Conservation (phyloP, 2,797 vertebrate genomes). For the Scomberomorus guttatus region DNA sequence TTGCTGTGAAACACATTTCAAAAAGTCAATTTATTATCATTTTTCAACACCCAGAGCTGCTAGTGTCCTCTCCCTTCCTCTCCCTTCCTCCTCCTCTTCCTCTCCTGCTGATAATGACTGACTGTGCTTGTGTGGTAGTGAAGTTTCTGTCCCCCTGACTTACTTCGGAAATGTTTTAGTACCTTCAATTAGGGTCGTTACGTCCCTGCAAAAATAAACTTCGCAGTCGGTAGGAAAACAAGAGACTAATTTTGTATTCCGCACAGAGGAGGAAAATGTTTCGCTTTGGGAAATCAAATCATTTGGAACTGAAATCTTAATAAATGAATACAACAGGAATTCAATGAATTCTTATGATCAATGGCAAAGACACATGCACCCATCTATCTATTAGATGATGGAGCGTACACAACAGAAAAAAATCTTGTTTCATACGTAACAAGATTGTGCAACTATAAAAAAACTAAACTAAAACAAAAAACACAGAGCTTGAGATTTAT, state of each 20-base stretch:
- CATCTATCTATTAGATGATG: background rate
- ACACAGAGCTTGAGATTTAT: background rate
- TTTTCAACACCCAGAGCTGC: background rate
- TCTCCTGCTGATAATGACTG: conserved; percentile 32
- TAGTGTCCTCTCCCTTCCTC: background rate
- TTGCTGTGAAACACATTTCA: background rate
- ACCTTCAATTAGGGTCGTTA: conserved; percentile 77
- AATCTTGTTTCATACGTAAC: background rate
- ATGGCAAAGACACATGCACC: background rate
- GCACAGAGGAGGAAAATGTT: conserved; percentile 20
- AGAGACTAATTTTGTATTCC: conserved; percentile 57
- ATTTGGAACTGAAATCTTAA: conserved; percentile 33
- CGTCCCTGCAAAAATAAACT: conserved; percentile 77
- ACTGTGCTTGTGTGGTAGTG: conserved; percentile 36
- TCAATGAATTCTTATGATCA: background rate
- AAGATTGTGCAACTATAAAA: background rate
- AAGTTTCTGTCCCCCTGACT: conserved; percentile 60
- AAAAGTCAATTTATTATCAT: background rate
- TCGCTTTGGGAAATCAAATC: conserved; percentile 43
- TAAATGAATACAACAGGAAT: conserved; percentile 18
- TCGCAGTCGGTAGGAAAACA: conserved; percentile 64
- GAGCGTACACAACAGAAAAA: too few species aligned
- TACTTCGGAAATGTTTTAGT: conserved; percentile 70
- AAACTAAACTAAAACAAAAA: background rate
- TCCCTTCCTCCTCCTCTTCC: background rate